These are phyloP conservation scores for Theretra japonica DNA, from an alignment of 2,888 invertebrate species.

Conservation along the genomic window DNA sequence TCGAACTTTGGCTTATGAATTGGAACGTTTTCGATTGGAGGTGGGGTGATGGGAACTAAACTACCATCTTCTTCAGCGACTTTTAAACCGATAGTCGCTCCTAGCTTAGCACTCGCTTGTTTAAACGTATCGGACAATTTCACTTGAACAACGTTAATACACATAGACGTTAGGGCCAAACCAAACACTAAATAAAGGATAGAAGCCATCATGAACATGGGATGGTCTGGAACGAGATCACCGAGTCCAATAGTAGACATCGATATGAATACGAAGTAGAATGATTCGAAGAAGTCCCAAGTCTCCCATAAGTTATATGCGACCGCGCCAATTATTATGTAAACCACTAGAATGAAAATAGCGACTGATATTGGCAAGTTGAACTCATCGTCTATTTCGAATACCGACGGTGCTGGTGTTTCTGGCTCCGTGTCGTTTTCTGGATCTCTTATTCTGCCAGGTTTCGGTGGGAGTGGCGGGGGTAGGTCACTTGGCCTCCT, in stretches of 20 bases:
- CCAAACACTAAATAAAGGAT: constrained; percentile 97
- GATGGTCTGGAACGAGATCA: constrained; percentile 95
- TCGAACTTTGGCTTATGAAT: constrained; percentile 69
- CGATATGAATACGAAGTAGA: constrained; percentile 98
- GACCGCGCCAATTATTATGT: constrained; percentile 94
- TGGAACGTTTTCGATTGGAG: constrained; percentile 71
- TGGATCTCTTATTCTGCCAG: constrained; percentile 60
- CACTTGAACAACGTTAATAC: constrained; percentile 97
- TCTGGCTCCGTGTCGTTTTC: constrained; percentile 86
- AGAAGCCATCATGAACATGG: constrained; percentile 94
- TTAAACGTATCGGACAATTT: constrained; percentile 92
- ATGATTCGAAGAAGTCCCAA: constrained; percentile 97
- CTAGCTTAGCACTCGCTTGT: constrained; percentile 93
- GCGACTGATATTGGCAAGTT: constrained; percentile 97
- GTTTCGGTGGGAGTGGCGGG: constrained; percentile 76
- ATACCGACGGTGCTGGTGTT: constrained; percentile 91
- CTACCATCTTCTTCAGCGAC: constrained; percentile 88
- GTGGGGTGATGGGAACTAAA: constrained; percentile 74
- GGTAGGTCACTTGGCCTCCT: constrained; percentile 73
- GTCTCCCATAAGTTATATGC: constrained; percentile 91
- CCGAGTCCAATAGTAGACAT: constrained; percentile 99
- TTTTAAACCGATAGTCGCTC: constrained; percentile 92
- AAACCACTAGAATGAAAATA: constrained; percentile 91
- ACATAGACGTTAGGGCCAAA: constrained; percentile 97
- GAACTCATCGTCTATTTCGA: constrained; percentile 95